phyloP scores from a whole-genome alignment of 35 echinoderm and acorn worm species.

The Apostichopus japonicus region DNA sequence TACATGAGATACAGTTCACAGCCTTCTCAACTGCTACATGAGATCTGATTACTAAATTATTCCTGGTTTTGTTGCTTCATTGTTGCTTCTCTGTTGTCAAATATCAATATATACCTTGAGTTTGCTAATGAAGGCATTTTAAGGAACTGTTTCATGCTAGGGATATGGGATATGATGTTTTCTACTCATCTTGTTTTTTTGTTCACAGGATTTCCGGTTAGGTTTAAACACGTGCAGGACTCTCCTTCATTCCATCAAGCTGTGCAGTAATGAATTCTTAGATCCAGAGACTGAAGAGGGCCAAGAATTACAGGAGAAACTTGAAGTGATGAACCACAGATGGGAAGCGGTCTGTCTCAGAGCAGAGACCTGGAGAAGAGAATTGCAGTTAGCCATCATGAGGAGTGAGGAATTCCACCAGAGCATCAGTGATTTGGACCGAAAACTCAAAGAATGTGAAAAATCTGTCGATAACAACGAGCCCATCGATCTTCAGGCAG shows the following conservation, averaged over 20 bases:
- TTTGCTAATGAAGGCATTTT: too few relatives aligned
- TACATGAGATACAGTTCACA: too few relatives aligned
- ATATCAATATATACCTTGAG: too few relatives aligned
- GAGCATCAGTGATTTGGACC: constrained; percentile 83
- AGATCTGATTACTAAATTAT: too few relatives aligned
- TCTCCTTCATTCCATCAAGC: constrained; percentile 91
- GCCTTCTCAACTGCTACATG: too few relatives aligned
- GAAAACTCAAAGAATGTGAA: constrained; percentile 68
- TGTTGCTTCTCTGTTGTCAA: too few relatives aligned
- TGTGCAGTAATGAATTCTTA: constrained; percentile 88
- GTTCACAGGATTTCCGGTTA: constrained; percentile 73
- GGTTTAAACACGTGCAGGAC: constrained; percentile 81
- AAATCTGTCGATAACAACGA: constrained; percentile 74
- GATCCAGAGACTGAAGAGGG: constrained; percentile 72
- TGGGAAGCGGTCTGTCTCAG: constrained; percentile 74
- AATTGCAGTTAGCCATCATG: constrained; percentile 91
- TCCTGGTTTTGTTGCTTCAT: too few relatives aligned
- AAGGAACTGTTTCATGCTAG: too few relatives aligned
- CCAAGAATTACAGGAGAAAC: constrained; percentile 74
- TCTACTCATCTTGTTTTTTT: background rate
- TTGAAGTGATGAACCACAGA: constrained; percentile 87
- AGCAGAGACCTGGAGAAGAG: constrained; percentile 88
- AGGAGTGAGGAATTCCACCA: constrained; percentile 98
- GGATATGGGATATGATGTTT: too few relatives aligned
- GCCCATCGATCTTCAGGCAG: constrained; percentile 74